Evolutionary conservation across 2,797 vertebrate genomes (phyloP), one percentile per base, ranked within the genome.

Genomic region (Chelon labrosus): DNA sequence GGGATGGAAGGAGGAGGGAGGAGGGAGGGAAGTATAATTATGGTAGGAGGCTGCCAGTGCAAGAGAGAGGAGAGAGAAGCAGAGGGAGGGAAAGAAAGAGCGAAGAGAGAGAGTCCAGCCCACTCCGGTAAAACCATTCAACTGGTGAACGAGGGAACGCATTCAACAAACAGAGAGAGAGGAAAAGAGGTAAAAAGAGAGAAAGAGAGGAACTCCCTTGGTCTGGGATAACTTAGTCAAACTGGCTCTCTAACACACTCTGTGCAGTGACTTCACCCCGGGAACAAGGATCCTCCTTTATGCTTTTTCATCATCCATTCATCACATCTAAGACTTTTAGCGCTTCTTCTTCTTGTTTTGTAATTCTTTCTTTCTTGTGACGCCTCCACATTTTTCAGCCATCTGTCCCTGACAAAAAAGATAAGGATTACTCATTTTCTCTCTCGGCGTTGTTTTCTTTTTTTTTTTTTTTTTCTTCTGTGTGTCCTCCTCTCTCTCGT

Each of bases 371-470:
- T 87, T 85, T 85, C 75, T 70, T 35, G 62, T 61, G 83, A 86
- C 88, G 90, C 88, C 90, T 91, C 89, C 90, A 85, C 82, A 71
- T 77, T 83, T 82, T 78, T 27, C 87, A 77, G 86, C 90, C 90
- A 90, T 90, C 88, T 91, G 90, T 90, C 90, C 87, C 83, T 49
- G 82, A 88, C 86, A 79, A 73, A 82, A 83, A 82, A 86, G 85
- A 89, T 61, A 68, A 82, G 88, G 87, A 92, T 91, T 91, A 90
- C 85, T 89, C 86, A 87, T 87, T 84, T 85, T 88, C 82, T 90
- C 87, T 82, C 75, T 73, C 59, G 61, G 51, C 76, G 66, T 77
- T 74, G 31, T 35, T 63, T 53, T 57, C 62, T 67, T 52, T 38
- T 52, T 11, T 8, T 25, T 51, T 46, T 44, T 38, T 44, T 35